Evolutionary conservation across 2,797 vertebrate genomes (phyloP).

Genomic region (Gymnodraco acuticeps): DNA sequence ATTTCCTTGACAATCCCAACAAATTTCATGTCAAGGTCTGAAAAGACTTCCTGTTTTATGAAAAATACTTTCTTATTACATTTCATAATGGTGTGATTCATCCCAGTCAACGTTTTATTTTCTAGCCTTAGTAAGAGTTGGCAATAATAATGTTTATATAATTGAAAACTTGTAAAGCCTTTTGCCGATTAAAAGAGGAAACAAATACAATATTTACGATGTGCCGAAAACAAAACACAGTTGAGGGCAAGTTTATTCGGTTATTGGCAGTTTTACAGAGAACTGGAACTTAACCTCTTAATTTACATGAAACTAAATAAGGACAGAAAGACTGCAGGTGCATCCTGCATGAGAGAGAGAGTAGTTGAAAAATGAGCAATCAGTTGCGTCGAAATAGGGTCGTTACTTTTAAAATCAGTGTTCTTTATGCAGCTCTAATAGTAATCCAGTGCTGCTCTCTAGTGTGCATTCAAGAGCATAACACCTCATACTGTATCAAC

Average conservation of each 20-base stretch:
- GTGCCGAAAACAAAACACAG: neutral
- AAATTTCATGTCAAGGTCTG: neutral
- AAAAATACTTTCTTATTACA: neutral
- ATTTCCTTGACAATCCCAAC: neutral
- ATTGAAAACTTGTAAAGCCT: neutral
- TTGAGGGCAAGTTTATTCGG: neutral
- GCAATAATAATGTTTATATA: too few relatives aligned
- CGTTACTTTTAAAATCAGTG: neutral
- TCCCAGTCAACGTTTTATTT: neutral
- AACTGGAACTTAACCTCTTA: neutral
- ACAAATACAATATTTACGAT: neutral
- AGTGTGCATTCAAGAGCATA: constrained; percentile 32
- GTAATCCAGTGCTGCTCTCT: constrained; percentile 51
- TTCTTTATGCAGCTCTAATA: neutral
- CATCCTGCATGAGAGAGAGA: constrained; percentile 25
- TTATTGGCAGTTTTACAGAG: neutral
- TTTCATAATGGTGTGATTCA: neutral
- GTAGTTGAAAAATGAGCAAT: neutral
- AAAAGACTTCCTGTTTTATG: neutral
- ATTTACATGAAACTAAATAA: constrained; percentile 56
- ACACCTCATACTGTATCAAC: neutral
- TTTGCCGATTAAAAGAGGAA: neutral
- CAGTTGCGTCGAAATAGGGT: too few relatives aligned
- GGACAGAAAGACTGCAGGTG: constrained; percentile 37
- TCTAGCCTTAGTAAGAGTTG: neutral